These are phyloP conservation scores for Antechinus flavipes DNA, from an alignment of 2,113 vertebrate species.

Conservation along the genomic window DNA sequence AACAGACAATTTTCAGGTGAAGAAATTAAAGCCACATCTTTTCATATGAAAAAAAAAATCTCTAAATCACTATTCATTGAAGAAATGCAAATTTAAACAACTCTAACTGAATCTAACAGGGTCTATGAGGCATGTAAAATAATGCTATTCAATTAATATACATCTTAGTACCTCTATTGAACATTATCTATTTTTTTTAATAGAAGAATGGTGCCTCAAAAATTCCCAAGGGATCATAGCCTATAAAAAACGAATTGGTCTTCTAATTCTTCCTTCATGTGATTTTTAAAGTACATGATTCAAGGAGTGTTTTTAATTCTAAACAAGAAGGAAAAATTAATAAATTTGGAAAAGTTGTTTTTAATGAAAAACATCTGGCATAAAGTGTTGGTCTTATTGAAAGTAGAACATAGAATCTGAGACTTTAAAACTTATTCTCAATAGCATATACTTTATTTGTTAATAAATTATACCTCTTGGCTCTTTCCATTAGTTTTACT, in stretches of 20 bases:
- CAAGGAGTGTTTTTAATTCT: constrained; percentile 20
- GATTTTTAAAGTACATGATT: not conserved
- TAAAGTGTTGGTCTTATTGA: not conserved
- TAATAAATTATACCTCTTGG: constrained; percentile 43
- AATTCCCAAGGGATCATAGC: constrained; percentile 9
- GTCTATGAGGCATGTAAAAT: not conserved
- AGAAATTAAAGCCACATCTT: too few relatives aligned
- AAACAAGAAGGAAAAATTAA: not conserved
- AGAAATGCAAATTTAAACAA: too few relatives aligned
- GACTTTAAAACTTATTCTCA: constrained; percentile 22
- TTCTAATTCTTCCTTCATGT: constrained; percentile 36
- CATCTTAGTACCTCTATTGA: constrained; percentile 7
- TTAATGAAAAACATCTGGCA: constrained; percentile 12
- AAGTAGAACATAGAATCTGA: not conserved
- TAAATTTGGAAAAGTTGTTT: constrained; percentile 8
- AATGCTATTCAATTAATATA: constrained; percentile 17
- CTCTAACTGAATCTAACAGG: not conserved
- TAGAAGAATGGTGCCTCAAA: constrained; percentile 30
- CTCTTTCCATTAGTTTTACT: constrained; percentile 17
- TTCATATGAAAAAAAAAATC: too few relatives aligned
- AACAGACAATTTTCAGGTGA: too few relatives aligned
- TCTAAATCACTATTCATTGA: too few relatives aligned
- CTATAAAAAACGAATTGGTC: constrained; percentile 30
- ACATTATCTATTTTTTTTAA: constrained; percentile 26
- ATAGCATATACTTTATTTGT: not conserved